A percentile compares a stretch with the other conserved stretches of the same genome.
Evolutionary conservation across 23 tunicate genomes (phyloP).

Genomic region (Phallusia fumigata): DNA sequence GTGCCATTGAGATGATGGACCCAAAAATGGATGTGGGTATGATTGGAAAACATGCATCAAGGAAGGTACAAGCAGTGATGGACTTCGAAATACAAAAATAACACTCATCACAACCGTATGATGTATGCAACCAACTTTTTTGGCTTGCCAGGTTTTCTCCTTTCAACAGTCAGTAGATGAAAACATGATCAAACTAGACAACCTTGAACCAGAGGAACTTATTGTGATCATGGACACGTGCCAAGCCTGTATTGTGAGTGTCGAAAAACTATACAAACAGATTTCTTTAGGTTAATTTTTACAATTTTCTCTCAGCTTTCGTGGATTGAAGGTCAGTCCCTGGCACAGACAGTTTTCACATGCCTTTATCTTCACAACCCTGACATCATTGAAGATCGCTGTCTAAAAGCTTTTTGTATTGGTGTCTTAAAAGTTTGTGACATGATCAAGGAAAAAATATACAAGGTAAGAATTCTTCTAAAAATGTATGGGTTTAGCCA

Average conservation of each 20-base stretch:
- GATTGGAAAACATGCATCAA: conserved; percentile 72
- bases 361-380: conserved; percentile 85
- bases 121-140: background rate
- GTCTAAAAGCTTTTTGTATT: conserved; percentile 61
- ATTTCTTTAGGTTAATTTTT: background rate
- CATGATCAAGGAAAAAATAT: conserved; percentile 61
- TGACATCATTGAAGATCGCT: conserved; percentile 57
- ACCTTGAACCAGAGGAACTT: conserved; percentile 50
- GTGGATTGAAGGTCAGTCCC: conserved; percentile 93
- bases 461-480: conserved; percentile 41
- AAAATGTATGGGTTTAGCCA: background rate
- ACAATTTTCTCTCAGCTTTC: conserved; percentile 43
- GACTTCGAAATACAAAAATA: too few relatives aligned
- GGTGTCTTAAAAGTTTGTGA: conserved; percentile 79
- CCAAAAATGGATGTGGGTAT: conserved; percentile 98
- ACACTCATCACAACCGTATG: background rate
- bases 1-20: conserved; percentile 99
- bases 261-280: background rate
- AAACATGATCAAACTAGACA: conserved; percentile 49
- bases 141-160: conserved; percentile 43
- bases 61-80: conserved; percentile 33
- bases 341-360: conserved; percentile 90
- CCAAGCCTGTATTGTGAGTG: conserved; percentile 70
- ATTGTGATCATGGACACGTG: conserved; percentile 74
- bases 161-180: conserved; percentile 49